Evolutionary conservation across 2,797 vertebrate genomes (phyloP), one percentile per base, ranked within the genome.

Genomic region (Lacerta bilineata): DNA sequence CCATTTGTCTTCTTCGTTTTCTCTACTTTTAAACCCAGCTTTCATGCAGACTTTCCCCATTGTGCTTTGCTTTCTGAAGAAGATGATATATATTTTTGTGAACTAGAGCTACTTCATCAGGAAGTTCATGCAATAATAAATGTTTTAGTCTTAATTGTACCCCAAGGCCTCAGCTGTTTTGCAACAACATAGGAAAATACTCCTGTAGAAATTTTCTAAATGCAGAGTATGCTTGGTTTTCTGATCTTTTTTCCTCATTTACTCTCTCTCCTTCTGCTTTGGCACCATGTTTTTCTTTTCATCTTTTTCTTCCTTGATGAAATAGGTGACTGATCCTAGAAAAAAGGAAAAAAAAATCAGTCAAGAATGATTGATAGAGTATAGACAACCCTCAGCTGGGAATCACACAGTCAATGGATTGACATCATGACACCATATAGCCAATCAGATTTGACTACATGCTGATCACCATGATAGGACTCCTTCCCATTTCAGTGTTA

Each of bases 31-130:
- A n/a, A 69, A 13, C 23, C 4, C 17, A 7, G 23, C 61, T 43
- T 36, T 72, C 33, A 25, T 36, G 46, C n/a, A 55, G n/a, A 20
- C 15, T 36, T 25, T 55, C 23, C 27, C 4, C 23, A 59, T 33
- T 84, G 46, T 39, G 33, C 15, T 61, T 84, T 84, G 69, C 20
- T 84, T 84, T 72, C 20, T 84, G 69, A 84, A 84, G 74, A n/a
- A 74, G 68, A 72, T 84, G 11, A 13, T 50, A 50, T 13, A 50
- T 50, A 50, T 50, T 50, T 61, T 61, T 18, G 1, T 61, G 59
- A 61, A 61, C 59, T 61, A 61, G 59, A 50, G 46, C 20, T 20
- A 61, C 20, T 61, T 61, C 59, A 20, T 61, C 59, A 61, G 59
- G 20, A 61, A 61, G 15, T 20, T 61, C 20, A 61, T 61, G 59